Base-by-base conservation (phyloP, 2,888 invertebrate species). In the Entomobrya proxima region DNA sequence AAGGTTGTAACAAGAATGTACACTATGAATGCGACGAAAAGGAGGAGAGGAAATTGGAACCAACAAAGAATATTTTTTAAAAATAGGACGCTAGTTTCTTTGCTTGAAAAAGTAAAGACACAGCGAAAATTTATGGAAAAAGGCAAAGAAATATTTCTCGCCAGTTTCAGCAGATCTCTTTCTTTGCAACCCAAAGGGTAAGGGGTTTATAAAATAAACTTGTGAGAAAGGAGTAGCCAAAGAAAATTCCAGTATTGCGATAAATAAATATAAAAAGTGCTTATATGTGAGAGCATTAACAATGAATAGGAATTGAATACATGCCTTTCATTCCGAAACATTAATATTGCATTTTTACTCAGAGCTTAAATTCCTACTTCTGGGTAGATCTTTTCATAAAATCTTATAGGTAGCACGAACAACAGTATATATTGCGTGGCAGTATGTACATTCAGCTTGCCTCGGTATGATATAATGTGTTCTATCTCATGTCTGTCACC, bases 41-140 rank as follows among this genome's bases (percentile, higher is more conserved):
- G 30, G 30, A 21, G 35, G 67, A 67, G 37, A 69, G 77, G 58
- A 79, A 79, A 85, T 85, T 79, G 85, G 78, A 85, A 69, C 58
- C 50, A 50, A 32, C 18, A 69, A 77, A 69, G 77, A 67, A 50
- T 52, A 30, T 32, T n/a, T n/a, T 76, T 47, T 58, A 30, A 18
- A 67, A 47, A 76, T 37, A 77, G 21, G 61, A 61, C 4, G 35
- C 32, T 27, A 13, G 2, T 40, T 11, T 40, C 24, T 13, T 72
- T 69, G 30, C 30, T 32, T 6, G 50, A 74, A 74, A 37, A 69
- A 52, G 47, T n/a, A 24, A 18, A 77, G 47, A n/a, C 44, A 55
- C 37, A 47, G 50, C 21, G 79, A 69, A 69, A 82, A 82, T 74
- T 52, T 76, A 77, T 64, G 75, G 50, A 40, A 82, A n/a, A 50